These are phyloP conservation scores for Arion vulgaris DNA, from an alignment of 1,140 invertebrate genomes.

Conservation along the genomic window DNA sequence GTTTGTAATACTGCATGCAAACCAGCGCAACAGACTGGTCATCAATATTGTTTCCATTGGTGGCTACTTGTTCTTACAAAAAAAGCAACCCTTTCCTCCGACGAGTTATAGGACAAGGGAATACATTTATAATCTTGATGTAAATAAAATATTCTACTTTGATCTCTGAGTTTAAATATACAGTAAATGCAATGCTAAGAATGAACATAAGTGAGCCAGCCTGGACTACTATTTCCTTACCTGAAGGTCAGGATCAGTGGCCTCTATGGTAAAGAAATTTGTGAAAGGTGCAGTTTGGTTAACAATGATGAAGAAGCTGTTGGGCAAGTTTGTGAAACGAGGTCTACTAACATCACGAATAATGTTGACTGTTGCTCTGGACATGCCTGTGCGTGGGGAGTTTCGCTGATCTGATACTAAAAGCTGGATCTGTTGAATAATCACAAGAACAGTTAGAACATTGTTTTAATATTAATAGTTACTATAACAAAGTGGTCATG, in stretches of 20 bases:
- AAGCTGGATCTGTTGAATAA: slow-evolving; percentile 35
- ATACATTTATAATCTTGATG: too few relatives aligned
- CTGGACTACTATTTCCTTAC: slow-evolving; percentile 28
- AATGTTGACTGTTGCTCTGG: slow-evolving; percentile 51
- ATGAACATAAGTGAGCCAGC: too few relatives aligned
- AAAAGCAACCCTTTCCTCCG: too few relatives aligned
- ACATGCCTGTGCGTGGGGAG: slow-evolving; percentile 35
- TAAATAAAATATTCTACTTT: too few relatives aligned
- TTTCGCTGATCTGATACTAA: slow-evolving; percentile 50
- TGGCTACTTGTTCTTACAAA: too few relatives aligned
- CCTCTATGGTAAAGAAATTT: slow-evolving; percentile 42
- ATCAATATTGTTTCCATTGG: too few relatives aligned
- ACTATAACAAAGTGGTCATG: background rate
- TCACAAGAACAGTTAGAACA: background rate
- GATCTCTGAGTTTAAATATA: too few relatives aligned
- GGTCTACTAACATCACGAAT: slow-evolving; percentile 44
- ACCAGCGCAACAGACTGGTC: too few relatives aligned
- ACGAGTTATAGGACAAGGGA: too few relatives aligned
- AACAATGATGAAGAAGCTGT: background rate
- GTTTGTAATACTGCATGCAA: too few relatives aligned
- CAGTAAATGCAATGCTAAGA: too few relatives aligned
- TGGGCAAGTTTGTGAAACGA: slow-evolving; percentile 39
- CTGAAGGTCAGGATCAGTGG: slow-evolving; percentile 48
- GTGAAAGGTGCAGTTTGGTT: slow-evolving; percentile 3
- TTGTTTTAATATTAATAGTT: background rate